Base-by-base conservation (phyloP, 2,888 invertebrate genomes). In the Nasonia oneida region DNA sequence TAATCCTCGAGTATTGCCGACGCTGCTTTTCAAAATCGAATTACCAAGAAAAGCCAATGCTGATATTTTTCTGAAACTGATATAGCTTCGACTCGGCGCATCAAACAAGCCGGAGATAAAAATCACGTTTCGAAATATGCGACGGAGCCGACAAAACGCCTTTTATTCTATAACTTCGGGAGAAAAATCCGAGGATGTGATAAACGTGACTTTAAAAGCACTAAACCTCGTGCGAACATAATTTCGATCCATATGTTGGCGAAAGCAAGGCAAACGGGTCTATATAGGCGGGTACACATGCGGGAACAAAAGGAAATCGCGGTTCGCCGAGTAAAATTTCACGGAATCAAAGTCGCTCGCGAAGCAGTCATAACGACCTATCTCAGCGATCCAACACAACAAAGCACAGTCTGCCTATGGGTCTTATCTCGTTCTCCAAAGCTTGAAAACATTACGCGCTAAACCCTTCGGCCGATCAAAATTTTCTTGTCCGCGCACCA, bases 1-100 rank as follows among this genome's bases (percentile, higher is more conserved):
- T 23, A 67, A 83, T 64, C 67, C 67, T 33, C 67, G 74, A 53
- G 15, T 42, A 53, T 70, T 70, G 70, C 29, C 57, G 70, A 81
- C 61, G 64, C 12, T 70, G 75, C 12, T 29, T 61, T 8, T 18
- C 15, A 39, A 10, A 71, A 33, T 70, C 14, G 33, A 70, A 76
- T 70, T 84, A 67, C 70, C 18, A 57, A 29, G 47, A 57, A 37
- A 14, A 47, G 8, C 23, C 12, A n/a, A 39, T 8, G 5, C 73
- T 3, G 12, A 37, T 74, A 39, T 57, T 71, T 53, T 71, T 61
- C 61, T 18, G 39, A 42, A 73, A 39, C 23, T 33, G 14, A 5
- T 33, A n/a, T 81, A 71, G 37, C 10, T 73, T 57, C 23, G 5
- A 71, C 23, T 50, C 33, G 42, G 70, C n/a, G 15, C 23, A 61